These are phyloP conservation scores for Actinopyga echinites DNA, from an alignment of 53 echinoderm and acorn worm genomes.

Conservation along the genomic window DNA sequence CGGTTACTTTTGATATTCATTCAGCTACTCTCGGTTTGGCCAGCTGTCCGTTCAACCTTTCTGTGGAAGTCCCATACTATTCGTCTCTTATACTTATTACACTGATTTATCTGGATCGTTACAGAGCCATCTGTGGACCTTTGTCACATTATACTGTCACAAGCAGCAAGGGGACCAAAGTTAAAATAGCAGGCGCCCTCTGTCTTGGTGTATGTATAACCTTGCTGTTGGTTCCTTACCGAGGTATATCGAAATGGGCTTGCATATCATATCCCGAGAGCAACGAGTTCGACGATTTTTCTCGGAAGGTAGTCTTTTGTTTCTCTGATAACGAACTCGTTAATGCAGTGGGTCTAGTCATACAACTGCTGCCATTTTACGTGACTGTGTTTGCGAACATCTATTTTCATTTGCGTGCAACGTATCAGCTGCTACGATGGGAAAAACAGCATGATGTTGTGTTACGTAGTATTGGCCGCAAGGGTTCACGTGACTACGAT, in stretches of 20 bases:
- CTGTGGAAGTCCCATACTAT: background rate
- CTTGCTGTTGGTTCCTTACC: background rate
- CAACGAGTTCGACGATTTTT: background rate
- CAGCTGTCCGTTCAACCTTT: background rate
- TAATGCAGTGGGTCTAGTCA: background rate
- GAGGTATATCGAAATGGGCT: background rate
- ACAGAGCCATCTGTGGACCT: background rate
- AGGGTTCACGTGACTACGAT: too few species aligned
- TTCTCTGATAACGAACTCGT: background rate
- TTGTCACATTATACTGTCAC: background rate
- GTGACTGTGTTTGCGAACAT: background rate
- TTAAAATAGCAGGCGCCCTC: background rate
- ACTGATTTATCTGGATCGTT: background rate
- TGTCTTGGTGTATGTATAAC: background rate
- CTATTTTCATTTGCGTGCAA: background rate
- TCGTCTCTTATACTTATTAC: background rate
- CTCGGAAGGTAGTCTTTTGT: background rate
- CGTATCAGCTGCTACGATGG: background rate
- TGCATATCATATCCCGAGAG: background rate
- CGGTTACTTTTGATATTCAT: background rate
- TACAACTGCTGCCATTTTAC: slow-evolving; percentile 4
- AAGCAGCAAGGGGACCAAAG: background rate
- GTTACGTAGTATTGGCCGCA: too few species aligned
- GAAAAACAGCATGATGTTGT: too few species aligned
- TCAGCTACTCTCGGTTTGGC: background rate